Evolutionary conservation across 2,888 invertebrate genomes (phyloP), one percentile per base, ranked within the genome.

Genomic region (Ormyrus nitidulus): DNA sequence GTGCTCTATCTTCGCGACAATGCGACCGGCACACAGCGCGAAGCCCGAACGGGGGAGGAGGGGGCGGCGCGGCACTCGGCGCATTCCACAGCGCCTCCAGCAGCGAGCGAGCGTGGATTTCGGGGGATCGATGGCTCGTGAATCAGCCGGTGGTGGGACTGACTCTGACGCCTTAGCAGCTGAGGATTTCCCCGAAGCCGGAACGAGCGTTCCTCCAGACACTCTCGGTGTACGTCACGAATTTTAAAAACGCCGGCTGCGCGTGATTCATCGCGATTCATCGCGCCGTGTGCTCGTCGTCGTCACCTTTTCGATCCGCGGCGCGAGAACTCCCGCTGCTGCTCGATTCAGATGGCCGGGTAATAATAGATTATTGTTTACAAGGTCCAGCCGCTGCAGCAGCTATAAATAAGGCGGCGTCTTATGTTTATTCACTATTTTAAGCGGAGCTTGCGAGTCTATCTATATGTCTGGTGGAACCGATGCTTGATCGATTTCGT

Each of bases 281-380:
- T 34, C 3, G 19, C 6, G 46, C 48, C n/a, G 13, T n/a, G 13
- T 5, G n/a, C 58, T 58, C n/a, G 6, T 1, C 6, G 58, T 6
- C 58, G 13, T 34, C 51, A 51, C 66, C 66, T 66, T 34, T 34
- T 34, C 34, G 34, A 34, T 34, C 34, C 34, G 66, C 51, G 51
- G 51, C 66, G 66, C 66, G 34, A 10, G 46, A 5, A 5, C 61
- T 19, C 13, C 6, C 61, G 61, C 7, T 13, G 61, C 2, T 44
- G 5, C 6, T 61, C 5, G n/a, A 19, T 10, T 61, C 59, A 56
- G 19, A 44, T 46, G n/a, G n/a, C 2, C 7, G 9, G 34, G 34
- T 76, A 77, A 59, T 64, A 58, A 71, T 77, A 65, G 53, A 71
- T 44, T 11, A 51, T 64, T 71, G 58, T 58, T 71, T 71, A 49